Base-by-base conservation (phyloP, 2,797 vertebrate species). In the Diplodus sargus region DNA sequence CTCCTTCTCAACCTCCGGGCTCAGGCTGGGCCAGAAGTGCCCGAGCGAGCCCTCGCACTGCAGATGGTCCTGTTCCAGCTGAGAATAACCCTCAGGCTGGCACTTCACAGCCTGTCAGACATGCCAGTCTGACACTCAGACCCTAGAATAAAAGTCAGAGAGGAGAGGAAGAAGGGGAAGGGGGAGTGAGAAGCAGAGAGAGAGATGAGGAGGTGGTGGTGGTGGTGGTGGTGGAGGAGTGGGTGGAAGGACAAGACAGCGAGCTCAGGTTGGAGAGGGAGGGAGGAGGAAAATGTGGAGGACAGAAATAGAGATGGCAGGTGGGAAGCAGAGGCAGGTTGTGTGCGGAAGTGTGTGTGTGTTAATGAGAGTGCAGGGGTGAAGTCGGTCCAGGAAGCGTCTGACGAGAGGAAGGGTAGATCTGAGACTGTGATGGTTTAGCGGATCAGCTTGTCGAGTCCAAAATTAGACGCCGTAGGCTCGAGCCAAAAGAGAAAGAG, bases 31-130 rank as follows among this genome's bases (percentile, higher is more conserved):
- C 72, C 72, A 48, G 72, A 61, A 23, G 62, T 28, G 54, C 62
- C 76, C 18, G 75, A 66, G 76, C 65, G 8, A 43, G 43, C 52
- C 45, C 69, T 72, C 3, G 8, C 52, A 23, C 66, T 72, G 79
- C 89, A 88, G 82, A 90, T 77, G 83, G 79, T 77, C 57, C n/a
- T 61, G 70, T 86, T 88, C 70, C 82, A 76, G 82, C 74, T 65
- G 75, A 73, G 72, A 65, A 77, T 43, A 66, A 64, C 7, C 52
- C 75, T 82, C 72, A 48, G 88, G 72, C 70, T 74, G 78, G 22
- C 63, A 81, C 74, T 90, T 88, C 78, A 78, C 83, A 87, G 83
- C 80, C 84, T 77, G 82, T 86, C 87, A 89, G 78, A 85, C 81
- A 70, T 76, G 81, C 76, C 87, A 74, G 59, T 28, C 85, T 74